Evolutionary conservation across 1,140 invertebrate species (phyloP), one percentile per base, ranked within the genome.

Genomic region (Tribolium madens): DNA sequence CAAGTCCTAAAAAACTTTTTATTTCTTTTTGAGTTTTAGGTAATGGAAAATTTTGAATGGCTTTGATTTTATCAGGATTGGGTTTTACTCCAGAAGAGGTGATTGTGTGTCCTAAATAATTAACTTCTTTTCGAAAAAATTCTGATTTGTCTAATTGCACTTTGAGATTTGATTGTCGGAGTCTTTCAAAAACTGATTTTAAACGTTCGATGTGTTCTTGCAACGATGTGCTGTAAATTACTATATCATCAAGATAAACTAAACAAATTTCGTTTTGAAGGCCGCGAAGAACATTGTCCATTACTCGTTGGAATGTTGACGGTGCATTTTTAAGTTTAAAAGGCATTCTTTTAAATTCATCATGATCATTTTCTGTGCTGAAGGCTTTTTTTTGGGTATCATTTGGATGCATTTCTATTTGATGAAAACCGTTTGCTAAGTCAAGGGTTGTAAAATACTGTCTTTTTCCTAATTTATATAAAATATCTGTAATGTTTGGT

Each of bases 11-110:
- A n/a, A n/a, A n/a, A n/a, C n/a, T n/a, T n/a, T n/a, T n/a, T n/a
- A n/a, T n/a, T n/a, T n/a, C n/a, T n/a, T n/a, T n/a, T n/a, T n/a
- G n/a, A n/a, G n/a, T n/a, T n/a, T n/a, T n/a, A n/a, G n/a, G n/a
- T n/a, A n/a, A n/a, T n/a, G n/a, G n/a, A n/a, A n/a, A n/a, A n/a
- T n/a, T n/a, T n/a, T n/a, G n/a, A n/a, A n/a, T n/a, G n/a, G n/a
- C n/a, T n/a, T n/a, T n/a, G n/a, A 87, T 81, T 84, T 88, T 89
- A 1, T 79, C 60, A 10, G 84, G 85, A 78, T 87, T 83, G 3
- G 87, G 86, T 70, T 76, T 77, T 2, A 89, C 81, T 9, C 88
- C 87, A 3, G 86, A 60, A 31, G 80, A 71, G 12, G 47, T 80
- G 33, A 86, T 82, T 7, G 84, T 60, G 75, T 86, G 84, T 31